Evolutionary conservation across 2,888 invertebrate species (phyloP), one percentile per base, ranked within the genome.

Genomic region (Polyploca ridens): DNA sequence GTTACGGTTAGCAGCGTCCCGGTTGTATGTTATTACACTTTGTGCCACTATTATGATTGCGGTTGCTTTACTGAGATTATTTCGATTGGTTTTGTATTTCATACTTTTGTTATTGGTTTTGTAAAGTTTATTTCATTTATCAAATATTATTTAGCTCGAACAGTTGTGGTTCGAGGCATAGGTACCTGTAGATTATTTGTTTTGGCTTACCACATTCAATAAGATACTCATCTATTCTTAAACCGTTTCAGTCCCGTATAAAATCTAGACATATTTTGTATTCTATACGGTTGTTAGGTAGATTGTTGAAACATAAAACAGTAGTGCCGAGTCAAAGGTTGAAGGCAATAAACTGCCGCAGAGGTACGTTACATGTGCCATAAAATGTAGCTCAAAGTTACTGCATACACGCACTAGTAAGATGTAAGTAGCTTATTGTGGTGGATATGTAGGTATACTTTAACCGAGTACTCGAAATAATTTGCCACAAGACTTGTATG

Each of bases 1-100:
- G 81, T 82, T 79, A 79, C 63, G 66, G 63, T 19, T 75, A 44
- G 60, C 66, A 75, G 72, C 69, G 65, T 49, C 14, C n/a, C 14
- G 14, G 66, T 66, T 75, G 68, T 68, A 14, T 16, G 35, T 62
- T 33, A 49, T 57, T 57, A 58, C 35, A 27, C n/a, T 57, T 54
- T 38, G 11, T 35, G 19, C 63, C 33, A 49, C 49, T 33, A 49
- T 35, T 19, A 46, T 7, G 16, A 44, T 59, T 70, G 78, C 66
- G 76, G 72, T 71, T 73, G 19, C 8, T 4, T 8, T 54, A 54
- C 19, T 19, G 54, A 54, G 54, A 54, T 54, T 54, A 72, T 73
- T 65, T 62, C 63, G 62, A 73, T 67, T 46, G 65, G 65, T 72
- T 73, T 54, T 19, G 3, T 19, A 16, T 54, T 54, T 54, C 54